phyloP scores from a whole-genome alignment of 2,113 vertebrate genomes.

The Thalassoma bifasciatum region DNA sequence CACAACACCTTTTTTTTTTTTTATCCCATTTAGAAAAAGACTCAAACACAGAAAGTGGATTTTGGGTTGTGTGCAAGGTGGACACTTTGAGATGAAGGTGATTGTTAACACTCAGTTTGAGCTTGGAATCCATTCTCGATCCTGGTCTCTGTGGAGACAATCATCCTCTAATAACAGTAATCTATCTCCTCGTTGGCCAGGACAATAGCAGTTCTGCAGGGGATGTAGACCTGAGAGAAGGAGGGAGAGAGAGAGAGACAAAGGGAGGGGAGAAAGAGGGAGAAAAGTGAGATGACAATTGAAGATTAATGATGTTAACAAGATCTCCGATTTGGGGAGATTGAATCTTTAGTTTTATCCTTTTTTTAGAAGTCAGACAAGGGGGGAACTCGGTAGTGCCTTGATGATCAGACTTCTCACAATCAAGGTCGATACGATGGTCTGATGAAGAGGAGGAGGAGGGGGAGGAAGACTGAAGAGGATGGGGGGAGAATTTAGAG shows the following conservation, averaged over 20 bases:
- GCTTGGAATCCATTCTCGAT: conserved; percentile 70
- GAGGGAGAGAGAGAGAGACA: conserved; percentile 19
- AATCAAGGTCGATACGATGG: conserved; percentile 29
- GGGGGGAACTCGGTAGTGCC: background rate
- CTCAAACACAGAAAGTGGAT: conserved; percentile 51
- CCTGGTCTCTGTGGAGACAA: conserved; percentile 67
- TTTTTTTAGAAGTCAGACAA: conserved; percentile 20
- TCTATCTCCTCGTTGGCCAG: conserved; percentile 85
- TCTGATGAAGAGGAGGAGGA: conserved; percentile 13
- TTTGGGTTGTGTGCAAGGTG: conserved; percentile 51
- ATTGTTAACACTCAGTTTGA: conserved; percentile 73
- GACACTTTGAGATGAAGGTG: conserved; percentile 71
- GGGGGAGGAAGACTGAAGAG: background rate
- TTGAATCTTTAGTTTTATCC: conserved; percentile 13
- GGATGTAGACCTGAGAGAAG: conserved; percentile 84
- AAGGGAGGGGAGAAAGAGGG: conserved; percentile 30
- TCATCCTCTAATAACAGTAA: conserved; percentile 83
- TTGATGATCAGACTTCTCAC: conserved; percentile 16
- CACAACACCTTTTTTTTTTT: conserved; percentile 5
- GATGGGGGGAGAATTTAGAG: conserved; percentile 3
- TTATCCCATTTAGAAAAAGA: conserved; percentile 40
- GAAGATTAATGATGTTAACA: conserved; percentile 60
- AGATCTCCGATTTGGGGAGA: conserved; percentile 34
- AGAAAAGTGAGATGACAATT: conserved; percentile 62
- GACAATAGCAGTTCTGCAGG: conserved; percentile 85